Evolutionary conservation across 1,140 invertebrate species (phyloP), one percentile per base, ranked within the genome.

Genomic region (Lepidotrigona ventralis): DNA sequence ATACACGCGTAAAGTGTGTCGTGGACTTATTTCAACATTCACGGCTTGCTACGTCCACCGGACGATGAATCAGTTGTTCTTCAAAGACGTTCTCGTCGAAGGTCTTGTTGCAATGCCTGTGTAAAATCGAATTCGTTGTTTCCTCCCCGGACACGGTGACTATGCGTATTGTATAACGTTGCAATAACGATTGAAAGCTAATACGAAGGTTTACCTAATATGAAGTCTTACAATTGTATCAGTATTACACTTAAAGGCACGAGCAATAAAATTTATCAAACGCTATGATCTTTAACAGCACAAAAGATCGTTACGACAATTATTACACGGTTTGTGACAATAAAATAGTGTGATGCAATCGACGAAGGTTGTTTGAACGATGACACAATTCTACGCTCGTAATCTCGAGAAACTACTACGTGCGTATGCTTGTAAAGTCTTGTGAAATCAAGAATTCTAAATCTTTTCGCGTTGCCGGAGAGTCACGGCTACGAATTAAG

Each of bases 361-460:
- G 53, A 64, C 14, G 69, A 79, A 83, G 75, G 68, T 60, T 79
- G 74, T 26, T 78, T 53, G 60, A 76, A 79, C 60, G 51, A 83
- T 83, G 75, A 71, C 75, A 83, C 58, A 64, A 79, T 83, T 79
- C 81, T 39, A 51, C n/a, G 17, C 76, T 66, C 23, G 66, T 46
- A 29, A 64, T 79, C 56, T 74, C 56, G 17, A 60, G 39, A 79
- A 39, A 79, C 33, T 70, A 29, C 51, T 53, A 54, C 29, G 69
- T 58, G 66, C 54, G 3, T 23, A 19, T 39, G 29, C 56, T 71
- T 19, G 39, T 9, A 46, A 46, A 46, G 69, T 2, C 19, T 73
- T 33, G 29, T 29, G 23, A 64, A 83, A 82, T 33, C 12, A n/a
- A 29, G 19, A 76, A 46, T 58, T 54, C 63, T 71, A 2, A n/a